Evolutionary conservation across 2,113 vertebrate genomes (phyloP), one percentile per base, ranked within the genome.

Genomic region (Synchiropus splendidus): DNA sequence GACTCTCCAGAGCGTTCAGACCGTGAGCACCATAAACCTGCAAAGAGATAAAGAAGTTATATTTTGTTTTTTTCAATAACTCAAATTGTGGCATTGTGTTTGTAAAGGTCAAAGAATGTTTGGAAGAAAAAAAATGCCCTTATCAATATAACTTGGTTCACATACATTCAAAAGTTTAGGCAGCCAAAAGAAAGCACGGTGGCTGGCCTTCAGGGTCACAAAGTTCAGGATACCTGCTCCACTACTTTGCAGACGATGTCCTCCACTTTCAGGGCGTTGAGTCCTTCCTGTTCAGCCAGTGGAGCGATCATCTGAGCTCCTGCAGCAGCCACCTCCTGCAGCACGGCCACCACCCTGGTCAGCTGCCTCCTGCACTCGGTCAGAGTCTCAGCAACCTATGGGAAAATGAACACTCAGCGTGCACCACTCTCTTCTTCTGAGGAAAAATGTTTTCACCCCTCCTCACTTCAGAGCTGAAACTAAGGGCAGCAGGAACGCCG

Each of bases 291-390:
- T 76, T 98, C 95, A 0, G 88, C 82, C 43, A 98, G 75, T 0
- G 92, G 82, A 1, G 90, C 90, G 0, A 92, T 74, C 72, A 96
- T 86, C 84, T 96, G 95, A 2, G 92, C 90, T 1, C 89, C 92
- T 0, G 91, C 91, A 0, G 94, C 92, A 0, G 92, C 92, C 74
- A 95, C 88, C 58, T 98, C 94, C 78, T 98, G 94, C 41, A 98
- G 88, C 58, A 97, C 92, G 0, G 94, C 95, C 61, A 97, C 92
- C 65, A 92, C 90, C 59, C 92, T 89, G 0, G 89, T 94, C 69
- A 94, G 80, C 79, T 97, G 92, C 37, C 89, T 90, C 40, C 92
- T 86, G 82, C 92, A 90, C 31, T 97, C 95, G 0, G 87, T 86
- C 74, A 98, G 84, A 0, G 79, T 83, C 61, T 96, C 91, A 0